phyloP scores from a whole-genome alignment of 2,113 vertebrate species.

The Mystacornis crossleyi region DNA sequence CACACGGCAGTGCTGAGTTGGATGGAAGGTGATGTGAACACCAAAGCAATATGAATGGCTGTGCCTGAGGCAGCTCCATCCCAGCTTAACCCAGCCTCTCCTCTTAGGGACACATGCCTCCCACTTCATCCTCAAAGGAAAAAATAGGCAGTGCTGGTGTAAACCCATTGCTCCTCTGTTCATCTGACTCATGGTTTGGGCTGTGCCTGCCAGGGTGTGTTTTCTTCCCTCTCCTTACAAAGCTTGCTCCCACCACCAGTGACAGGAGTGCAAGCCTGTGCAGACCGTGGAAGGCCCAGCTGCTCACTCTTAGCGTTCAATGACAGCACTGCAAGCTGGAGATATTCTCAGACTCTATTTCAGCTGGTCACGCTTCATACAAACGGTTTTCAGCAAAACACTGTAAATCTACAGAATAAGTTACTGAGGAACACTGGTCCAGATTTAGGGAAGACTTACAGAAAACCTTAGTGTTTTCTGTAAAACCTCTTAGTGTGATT shows the following conservation, averaged over 20 bases:
- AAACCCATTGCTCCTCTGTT: neutral
- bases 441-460: neutral
- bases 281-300: neutral
- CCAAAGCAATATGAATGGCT: neutral
- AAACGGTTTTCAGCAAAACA: neutral
- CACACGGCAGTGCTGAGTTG: accelerated
- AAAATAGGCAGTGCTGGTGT: neutral
- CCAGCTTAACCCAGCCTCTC: neutral
- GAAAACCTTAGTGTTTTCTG: no score
- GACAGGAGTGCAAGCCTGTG: neutral
- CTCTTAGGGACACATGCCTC: neutral
- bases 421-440: neutral
- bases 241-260: neutral
- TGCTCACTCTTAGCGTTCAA: constrained; percentile 40
- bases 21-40: neutral
- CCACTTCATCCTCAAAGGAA: neutral
- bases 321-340: constrained; percentile 18
- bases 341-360: constrained; percentile 9
- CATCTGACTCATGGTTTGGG: neutral
- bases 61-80: neutral
- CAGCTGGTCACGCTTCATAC: neutral
- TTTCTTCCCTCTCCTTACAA: neutral
- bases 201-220: neutral
- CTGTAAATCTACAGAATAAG: neutral
- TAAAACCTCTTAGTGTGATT: neutral